A percentile compares a stretch with the other conserved stretches of the same genome.
These are phyloP conservation scores for Dendrolimus kikuchii DNA, from an alignment of 1,140 invertebrate species.

Conservation along the genomic window DNA sequence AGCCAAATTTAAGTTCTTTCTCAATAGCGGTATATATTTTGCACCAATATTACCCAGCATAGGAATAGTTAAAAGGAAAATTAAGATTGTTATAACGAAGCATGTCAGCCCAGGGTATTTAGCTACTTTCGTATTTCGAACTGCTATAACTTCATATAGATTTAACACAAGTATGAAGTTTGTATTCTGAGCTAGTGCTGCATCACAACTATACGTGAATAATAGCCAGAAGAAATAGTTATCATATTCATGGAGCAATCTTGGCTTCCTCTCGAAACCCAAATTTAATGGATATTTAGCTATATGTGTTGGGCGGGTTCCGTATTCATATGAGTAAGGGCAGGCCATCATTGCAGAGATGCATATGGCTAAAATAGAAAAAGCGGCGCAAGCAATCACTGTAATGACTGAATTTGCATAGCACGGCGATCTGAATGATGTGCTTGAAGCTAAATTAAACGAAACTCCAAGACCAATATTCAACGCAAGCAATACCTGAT, in stretches of 20 bases:
- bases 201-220: constrained; percentile 26
- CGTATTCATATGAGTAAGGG: constrained; percentile 38
- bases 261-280: constrained; percentile 46
- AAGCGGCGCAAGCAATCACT: constrained; percentile 22
- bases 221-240: constrained; percentile 33
- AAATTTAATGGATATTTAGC: constrained; percentile 26
- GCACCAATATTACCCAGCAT: constrained; percentile 29
- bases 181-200: constrained; percentile 25
- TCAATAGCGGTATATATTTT: constrained; percentile 21
- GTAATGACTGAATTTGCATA: constrained; percentile 42
- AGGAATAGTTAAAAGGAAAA: constrained; percentile 45
- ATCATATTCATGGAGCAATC: constrained; percentile 34
- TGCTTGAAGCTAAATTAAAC: constrained; percentile 31
- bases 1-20: constrained; percentile 22
- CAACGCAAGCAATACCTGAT: constrained; percentile 28
- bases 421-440: constrained; percentile 42
- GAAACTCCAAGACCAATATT: constrained; percentile 40
- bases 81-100: constrained; percentile 16
- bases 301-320: constrained; percentile 16
- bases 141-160: constrained; percentile 27
- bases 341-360: constrained; percentile 42
- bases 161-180: constrained; percentile 30
- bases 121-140: constrained; percentile 19
- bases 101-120: constrained; percentile 39
- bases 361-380: constrained; percentile 24